Evolutionary conservation across 1,140 invertebrate species (phyloP).

Genomic region (Tyrophagus putrescentiae): DNA sequence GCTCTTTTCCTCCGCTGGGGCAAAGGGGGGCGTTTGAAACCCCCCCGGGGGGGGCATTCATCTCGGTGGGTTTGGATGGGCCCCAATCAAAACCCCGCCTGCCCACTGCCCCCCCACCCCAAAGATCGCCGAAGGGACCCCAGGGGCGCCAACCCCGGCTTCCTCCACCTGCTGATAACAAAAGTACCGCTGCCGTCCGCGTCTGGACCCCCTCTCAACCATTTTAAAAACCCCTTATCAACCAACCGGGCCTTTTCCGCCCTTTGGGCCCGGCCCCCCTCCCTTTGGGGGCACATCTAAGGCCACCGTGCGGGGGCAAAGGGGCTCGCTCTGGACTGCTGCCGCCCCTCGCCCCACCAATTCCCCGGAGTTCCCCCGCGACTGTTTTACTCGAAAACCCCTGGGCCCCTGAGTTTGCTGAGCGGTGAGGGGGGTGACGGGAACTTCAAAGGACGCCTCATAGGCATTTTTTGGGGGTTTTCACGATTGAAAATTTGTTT

Average conservation of each 20-base stretch:
- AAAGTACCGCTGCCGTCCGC: conserved; percentile 86
- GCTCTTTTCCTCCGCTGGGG: conserved; percentile 85
- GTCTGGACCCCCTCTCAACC: conserved; percentile 89
- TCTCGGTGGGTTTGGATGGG: conserved; percentile 80
- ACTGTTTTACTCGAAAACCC: conserved; percentile 63
- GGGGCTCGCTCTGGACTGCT: conserved; percentile 68
- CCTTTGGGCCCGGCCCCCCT: conserved; percentile 88
- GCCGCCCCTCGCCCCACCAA: conserved; percentile 59
- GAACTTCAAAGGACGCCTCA: too few species aligned
- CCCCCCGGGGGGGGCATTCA: conserved; percentile 83
- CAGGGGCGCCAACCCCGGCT: conserved; percentile 89
- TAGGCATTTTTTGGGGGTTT: too few species aligned
- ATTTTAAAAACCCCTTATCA: conserved; percentile 73
- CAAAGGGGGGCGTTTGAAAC: conserved; percentile 63
- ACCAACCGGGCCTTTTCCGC: conserved; percentile 75
- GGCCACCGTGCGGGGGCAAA: conserved; percentile 78
- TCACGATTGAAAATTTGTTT: too few species aligned
- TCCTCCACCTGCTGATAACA: conserved; percentile 90
- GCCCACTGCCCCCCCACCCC: conserved; percentile 87
- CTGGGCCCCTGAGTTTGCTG: conserved; percentile 40
- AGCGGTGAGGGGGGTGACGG: too few species aligned
- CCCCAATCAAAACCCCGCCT: conserved; percentile 85
- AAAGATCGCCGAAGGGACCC: conserved; percentile 97
- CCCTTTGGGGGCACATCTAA: conserved; percentile 92
- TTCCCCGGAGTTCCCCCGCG: conserved; percentile 65